phyloP scores from a whole-genome alignment of 1,140 invertebrate genomes.

The Euwallacea fornicatus region DNA sequence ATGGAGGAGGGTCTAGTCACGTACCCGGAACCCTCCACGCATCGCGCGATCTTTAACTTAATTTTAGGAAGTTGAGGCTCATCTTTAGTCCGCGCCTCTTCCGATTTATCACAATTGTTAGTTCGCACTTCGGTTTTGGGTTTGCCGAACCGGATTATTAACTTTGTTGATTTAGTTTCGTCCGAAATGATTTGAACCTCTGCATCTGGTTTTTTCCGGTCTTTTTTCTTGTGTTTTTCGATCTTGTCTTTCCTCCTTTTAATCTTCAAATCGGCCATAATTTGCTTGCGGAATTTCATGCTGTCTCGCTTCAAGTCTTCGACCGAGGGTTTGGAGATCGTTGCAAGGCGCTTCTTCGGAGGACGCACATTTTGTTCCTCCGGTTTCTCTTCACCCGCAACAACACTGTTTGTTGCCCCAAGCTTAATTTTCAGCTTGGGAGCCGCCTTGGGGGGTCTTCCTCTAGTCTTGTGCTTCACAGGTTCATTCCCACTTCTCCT shows the following conservation, averaged over 20 bases:
- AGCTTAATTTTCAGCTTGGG: conserved; percentile 86
- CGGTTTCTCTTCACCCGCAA: conserved; percentile 44
- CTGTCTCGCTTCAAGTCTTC: conserved; percentile 80
- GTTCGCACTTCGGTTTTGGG: conserved; percentile 33
- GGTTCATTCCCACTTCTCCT: conserved; percentile 53
- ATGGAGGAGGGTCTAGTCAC: conserved; percentile 58
- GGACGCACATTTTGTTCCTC: conserved; percentile 61
- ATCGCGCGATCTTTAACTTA: conserved; percentile 77
- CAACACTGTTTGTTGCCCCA: conserved; percentile 65
- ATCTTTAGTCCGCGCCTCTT: conserved; percentile 33
- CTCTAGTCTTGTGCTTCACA: conserved; percentile 59
- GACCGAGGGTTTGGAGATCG: conserved; percentile 58
- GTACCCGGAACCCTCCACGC: conserved; percentile 70
- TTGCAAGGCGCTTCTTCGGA: conserved; percentile 49
- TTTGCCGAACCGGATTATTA: conserved; percentile 67
- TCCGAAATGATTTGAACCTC: conserved; percentile 64
- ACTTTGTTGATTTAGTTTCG: conserved; percentile 64
- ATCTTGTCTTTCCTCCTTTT: conserved; percentile 66
- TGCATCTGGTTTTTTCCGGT: conserved; percentile 60
- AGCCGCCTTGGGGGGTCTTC: conserved; percentile 56
- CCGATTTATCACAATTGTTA: conserved; percentile 21
- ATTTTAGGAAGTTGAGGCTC: conserved; percentile 59
- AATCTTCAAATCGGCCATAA: conserved; percentile 73
- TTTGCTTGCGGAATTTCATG: conserved; percentile 83
- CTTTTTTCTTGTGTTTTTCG: conserved; percentile 68